phyloP scores from a whole-genome alignment of 1,140 invertebrate species.

The Ceratina japonica region DNA sequence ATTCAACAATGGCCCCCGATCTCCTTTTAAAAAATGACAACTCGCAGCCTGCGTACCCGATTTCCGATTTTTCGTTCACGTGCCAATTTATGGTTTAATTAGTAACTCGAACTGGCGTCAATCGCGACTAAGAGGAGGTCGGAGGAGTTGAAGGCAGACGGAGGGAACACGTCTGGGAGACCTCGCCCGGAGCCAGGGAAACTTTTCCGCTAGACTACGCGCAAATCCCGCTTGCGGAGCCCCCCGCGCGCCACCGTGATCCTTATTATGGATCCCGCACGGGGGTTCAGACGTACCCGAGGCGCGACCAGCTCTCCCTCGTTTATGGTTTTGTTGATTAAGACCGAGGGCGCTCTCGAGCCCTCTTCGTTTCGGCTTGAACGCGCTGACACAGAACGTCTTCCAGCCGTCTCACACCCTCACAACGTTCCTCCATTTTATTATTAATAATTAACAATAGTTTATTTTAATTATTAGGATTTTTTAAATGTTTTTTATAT shows the following conservation, averaged over 20 bases:
- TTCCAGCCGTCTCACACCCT: slow-evolving; percentile 11
- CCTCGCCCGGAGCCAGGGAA: background rate
- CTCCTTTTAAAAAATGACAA: too few species aligned
- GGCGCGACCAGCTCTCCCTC: slow-evolving; percentile 10
- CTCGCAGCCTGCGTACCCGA: too few species aligned
- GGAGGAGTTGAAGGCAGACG: too few species aligned
- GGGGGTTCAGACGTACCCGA: background rate
- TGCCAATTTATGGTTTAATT: too few species aligned
- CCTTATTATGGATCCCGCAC: background rate
- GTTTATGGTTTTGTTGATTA: slow-evolving; percentile 43
- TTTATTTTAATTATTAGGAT: too few species aligned
- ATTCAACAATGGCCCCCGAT: too few species aligned
- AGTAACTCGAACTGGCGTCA: too few species aligned
- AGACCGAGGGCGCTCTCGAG: background rate
- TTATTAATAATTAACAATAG: too few species aligned
- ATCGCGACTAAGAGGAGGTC: too few species aligned
- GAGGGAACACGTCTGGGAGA: background rate
- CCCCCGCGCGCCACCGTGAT: background rate
- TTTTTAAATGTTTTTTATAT: too few species aligned
- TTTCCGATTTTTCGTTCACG: too few species aligned
- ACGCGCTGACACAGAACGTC: slow-evolving; percentile 31
- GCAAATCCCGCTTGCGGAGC: background rate
- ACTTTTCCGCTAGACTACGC: slow-evolving; percentile 44
- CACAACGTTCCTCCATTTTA: too few species aligned
- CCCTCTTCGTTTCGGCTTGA: background rate